phyloP scores from a whole-genome alignment of 2,113 vertebrate species.

The Ophthalmolycus amberensis region DNA sequence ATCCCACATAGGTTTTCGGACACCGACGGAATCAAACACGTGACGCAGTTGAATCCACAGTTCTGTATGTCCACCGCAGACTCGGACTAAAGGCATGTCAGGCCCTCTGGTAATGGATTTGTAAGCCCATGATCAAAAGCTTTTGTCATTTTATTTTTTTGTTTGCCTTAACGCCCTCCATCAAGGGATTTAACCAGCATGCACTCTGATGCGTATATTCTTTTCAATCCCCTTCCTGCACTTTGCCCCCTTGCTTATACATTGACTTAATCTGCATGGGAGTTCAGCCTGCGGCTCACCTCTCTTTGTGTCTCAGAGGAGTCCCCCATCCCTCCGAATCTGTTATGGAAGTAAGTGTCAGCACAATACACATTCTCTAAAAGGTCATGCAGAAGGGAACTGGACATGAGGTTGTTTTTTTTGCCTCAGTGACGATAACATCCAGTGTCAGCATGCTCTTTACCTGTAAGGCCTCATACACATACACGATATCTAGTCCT shows the following conservation, averaged over 20 bases:
- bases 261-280: conserved; percentile 62
- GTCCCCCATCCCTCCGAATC: conserved; percentile 30
- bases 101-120: conserved; percentile 45
- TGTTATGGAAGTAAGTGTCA: conserved; percentile 38
- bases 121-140: conserved; percentile 76
- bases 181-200: conserved; percentile 71
- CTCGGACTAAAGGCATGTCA: conserved; percentile 35
- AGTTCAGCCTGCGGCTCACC: conserved; percentile 42
- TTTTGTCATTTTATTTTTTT: conserved; percentile 56
- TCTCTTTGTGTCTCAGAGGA: conserved; percentile 39
- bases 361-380: conserved; percentile 44
- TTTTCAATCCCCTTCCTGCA: conserved; percentile 73
- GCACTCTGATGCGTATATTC: conserved; percentile 61
- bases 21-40: conserved; percentile 13
- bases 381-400: conserved; percentile 54
- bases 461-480: conserved; percentile 30
- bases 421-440: conserved; percentile 37
- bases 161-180: conserved; percentile 64
- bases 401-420: background rate
- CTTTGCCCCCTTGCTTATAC: conserved; percentile 54
- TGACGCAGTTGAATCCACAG: conserved; percentile 14
- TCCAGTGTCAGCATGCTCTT: conserved; percentile 53
- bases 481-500: background rate
- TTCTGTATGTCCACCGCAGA: background rate
- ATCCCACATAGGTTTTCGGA: conserved; percentile 29